Conservation (phyloP, 2,797 vertebrate species). For the Hapalemur alaotrensis region DNA sequence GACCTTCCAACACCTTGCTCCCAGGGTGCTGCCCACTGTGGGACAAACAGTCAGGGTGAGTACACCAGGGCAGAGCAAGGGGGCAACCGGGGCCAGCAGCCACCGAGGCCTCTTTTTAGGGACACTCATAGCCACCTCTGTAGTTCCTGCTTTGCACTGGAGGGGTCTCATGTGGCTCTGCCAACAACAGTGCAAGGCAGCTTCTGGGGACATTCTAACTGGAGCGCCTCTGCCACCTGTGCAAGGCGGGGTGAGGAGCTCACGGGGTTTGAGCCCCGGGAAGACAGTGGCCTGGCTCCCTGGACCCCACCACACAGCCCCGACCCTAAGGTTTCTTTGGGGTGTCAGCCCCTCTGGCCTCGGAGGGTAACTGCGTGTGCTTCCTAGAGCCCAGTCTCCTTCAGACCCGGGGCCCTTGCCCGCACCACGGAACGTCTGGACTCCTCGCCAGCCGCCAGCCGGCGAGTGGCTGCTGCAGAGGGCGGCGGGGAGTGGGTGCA, state of each 20-base stretch:
- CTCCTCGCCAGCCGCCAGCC: not conserved
- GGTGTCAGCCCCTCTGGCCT: not conserved
- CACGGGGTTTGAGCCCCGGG: not conserved
- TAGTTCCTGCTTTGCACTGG: not conserved
- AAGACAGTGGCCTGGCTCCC: not conserved
- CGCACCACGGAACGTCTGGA: not conserved
- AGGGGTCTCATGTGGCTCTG: not conserved
- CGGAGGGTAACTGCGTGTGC: not conserved
- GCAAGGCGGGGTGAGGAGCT: rapidly evolving
- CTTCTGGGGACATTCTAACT: not conserved
- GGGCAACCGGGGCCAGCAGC: rapidly evolving
- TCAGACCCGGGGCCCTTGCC: not conserved
- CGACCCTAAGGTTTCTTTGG: not conserved
- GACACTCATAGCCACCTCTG: not conserved
- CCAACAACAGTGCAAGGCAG: not conserved
- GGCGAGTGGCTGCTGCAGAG: not conserved
- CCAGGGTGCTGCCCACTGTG: not conserved
- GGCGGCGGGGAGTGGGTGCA: not conserved
- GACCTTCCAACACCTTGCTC: too few relatives aligned
- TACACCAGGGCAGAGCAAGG: not conserved
- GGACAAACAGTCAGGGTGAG: not conserved
- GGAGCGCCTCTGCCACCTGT: too few relatives aligned
- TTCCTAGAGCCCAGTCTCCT: not conserved
- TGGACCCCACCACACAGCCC: not conserved
- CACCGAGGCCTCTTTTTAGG: not conserved